Conservation (phyloP, 2,888 invertebrate genomes). For the Amblyjoppa proteus region DNA sequence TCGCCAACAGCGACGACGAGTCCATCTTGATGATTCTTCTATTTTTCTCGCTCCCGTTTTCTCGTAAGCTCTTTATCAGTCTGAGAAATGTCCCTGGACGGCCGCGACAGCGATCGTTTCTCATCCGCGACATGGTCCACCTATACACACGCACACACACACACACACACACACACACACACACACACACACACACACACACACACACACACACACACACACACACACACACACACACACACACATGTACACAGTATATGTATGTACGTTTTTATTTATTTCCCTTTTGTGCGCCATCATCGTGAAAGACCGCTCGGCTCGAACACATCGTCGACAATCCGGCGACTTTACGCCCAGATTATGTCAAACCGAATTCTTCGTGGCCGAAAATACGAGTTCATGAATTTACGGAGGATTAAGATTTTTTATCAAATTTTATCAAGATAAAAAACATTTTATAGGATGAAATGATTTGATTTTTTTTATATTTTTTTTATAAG, state of each 20-base stretch:
- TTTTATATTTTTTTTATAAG: too few species aligned
- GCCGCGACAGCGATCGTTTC: constrained; percentile 62
- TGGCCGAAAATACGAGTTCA: constrained; percentile 4
- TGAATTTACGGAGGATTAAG: constrained; percentile 19
- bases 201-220: not conserved
- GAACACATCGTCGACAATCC: constrained; percentile 24
- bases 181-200: not conserved
- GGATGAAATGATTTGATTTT: too few species aligned
- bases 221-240: constrained; percentile 7
- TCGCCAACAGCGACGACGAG: not conserved
- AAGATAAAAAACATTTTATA: too few species aligned
- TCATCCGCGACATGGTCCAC: constrained; percentile 62
- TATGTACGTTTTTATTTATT: constrained; percentile 47
- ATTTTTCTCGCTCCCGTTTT: constrained; percentile 25
- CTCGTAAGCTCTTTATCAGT: constrained; percentile 31
- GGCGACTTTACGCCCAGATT: constrained; percentile 18
- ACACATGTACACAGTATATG: not conserved
- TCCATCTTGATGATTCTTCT: constrained; percentile 8
- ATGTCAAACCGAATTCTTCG: not conserved
- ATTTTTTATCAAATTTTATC: too few species aligned
- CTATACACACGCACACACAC: not conserved
- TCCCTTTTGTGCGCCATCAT: constrained; percentile 37
- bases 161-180: not conserved
- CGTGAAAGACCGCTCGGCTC: constrained; percentile 21
- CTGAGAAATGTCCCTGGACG: constrained; percentile 52